Base-by-base conservation (phyloP, 2,888 invertebrate species). In the Conchocele bisecta region DNA sequence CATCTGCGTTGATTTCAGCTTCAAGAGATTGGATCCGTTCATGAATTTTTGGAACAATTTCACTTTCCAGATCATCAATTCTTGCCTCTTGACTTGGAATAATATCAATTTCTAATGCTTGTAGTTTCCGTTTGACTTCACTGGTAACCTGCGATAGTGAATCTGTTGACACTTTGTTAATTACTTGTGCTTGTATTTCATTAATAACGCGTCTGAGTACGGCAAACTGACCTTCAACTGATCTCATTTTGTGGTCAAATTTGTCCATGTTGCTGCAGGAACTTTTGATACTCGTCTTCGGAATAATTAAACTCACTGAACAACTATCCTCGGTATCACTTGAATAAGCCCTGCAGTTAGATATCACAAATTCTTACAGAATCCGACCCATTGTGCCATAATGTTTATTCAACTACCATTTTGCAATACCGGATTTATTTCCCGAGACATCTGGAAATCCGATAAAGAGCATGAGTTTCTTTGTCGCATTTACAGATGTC, bases 281-380 rank as follows among this genome's bases (percentile, higher is more conserved):
- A 26, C 79, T 81, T 70, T 85, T 87, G 22, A 87, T 80, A 46
- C 83, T 85, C 20, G 84, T 83, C 26, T 78, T 75, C 1, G 86
- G 86, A 67, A 87, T 79, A 7, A 84, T 78, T 28, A 87, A 69
- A 58, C 83, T 85, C 6, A 85, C 61, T 2, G 84, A 70, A 64
- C 86, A 86, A 44, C 78, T 83, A 1, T 86, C 83, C 29, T 80
- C 68, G 7, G 59, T 42, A 26, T 64, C 65, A 4, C 33, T 35
- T 5, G 26, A n/a, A n/a, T n/a, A n/a, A n/a, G n/a, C n/a, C n/a
- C n/a, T n/a, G n/a, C n/a, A n/a, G n/a, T n/a, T n/a, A n/a, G n/a
- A n/a, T n/a, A n/a, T n/a, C n/a, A n/a, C n/a, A n/a, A n/a, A n/a
- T n/a, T n/a, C n/a, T n/a, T n/a, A n/a, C n/a, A n/a, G n/a, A n/a